Conservation (phyloP, 2,888 invertebrate genomes). For the Empis livida region DNA sequence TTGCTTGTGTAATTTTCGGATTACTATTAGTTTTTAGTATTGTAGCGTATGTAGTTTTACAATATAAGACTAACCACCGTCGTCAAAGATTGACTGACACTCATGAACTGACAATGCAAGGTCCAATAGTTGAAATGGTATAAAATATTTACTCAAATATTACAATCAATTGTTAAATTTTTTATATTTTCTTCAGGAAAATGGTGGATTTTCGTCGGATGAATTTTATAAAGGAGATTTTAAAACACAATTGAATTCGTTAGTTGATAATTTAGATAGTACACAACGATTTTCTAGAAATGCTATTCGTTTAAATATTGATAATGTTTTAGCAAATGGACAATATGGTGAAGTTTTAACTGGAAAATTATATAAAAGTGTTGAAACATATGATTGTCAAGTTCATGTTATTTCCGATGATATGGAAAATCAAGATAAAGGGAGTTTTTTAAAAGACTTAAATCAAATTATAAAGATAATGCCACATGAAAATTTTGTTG, state of each 20-base stretch:
- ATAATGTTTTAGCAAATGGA: constrained; percentile 57
- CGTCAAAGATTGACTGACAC: constrained; percentile 41
- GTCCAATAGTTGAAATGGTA: constrained; percentile 62
- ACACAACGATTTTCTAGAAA: constrained; percentile 45
- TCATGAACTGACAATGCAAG: constrained; percentile 61
- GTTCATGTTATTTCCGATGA: constrained; percentile 53
- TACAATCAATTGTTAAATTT: background rate
- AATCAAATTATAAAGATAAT: constrained; percentile 56
- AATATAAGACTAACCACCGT: constrained; percentile 31
- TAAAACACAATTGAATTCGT: constrained; percentile 61
- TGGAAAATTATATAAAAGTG: constrained; percentile 45
- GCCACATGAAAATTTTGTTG: constrained; percentile 56
- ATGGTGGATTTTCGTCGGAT: constrained; percentile 63
- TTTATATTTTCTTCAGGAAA: constrained; percentile 40
- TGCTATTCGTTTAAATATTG: constrained; percentile 55
- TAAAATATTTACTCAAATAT: background rate
- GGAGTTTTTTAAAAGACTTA: constrained; percentile 52
- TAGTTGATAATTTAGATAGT: constrained; percentile 42
- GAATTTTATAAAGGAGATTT: constrained; percentile 63
- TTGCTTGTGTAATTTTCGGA: constrained; percentile 60
- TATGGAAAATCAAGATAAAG: constrained; percentile 35
- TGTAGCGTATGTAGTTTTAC: constrained; percentile 39
- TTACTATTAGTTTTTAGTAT: constrained; percentile 47
- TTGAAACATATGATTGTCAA: constrained; percentile 34
- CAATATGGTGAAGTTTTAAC: constrained; percentile 65